Base-by-base conservation (phyloP, 2,113 vertebrate species). In the Nesoenas mayeri region DNA sequence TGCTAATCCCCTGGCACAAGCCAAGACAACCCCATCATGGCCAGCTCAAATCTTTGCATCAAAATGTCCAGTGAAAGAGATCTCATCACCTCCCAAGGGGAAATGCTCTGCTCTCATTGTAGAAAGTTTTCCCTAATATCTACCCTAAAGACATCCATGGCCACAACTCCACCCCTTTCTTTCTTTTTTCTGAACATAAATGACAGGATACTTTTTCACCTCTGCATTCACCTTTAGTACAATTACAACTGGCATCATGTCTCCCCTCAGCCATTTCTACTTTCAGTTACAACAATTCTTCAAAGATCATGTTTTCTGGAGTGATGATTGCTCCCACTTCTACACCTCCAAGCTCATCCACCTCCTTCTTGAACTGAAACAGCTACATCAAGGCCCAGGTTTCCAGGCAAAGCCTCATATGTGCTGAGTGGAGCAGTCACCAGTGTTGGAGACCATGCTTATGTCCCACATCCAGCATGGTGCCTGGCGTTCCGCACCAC, bases 381-480 rank as follows among this genome's bases (percentile, higher is more conserved):
- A 36, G 22, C 22, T 56, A 29, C 36, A 25, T 11, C 36, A 51
- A 53, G 20, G 3, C 18, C 7, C 40, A 17, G 11, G 20, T 24
- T 36, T 56, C 38, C 57, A 62, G 74, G 53, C 5, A 50, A 36
- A 79, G 66, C n/a, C 15, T 32, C 6, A 14, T 15, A 6, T 0
- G 2, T 17, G 36, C 16, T 78, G 12, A 75, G n/a, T 0, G 1
- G 22, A 67, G 32, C 16, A n/a, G 47, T 18, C 16, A 28, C 34
- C 21, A 17, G 28, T 31, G 62, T 11, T 71, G 69, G 22, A 67
- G 42, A 40, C 25, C 64, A n/a, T 1, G 5, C n/a, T 42, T 0
- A 0, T 40, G 13, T n/a, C 44, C 12, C 64, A 26, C 13, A 32
- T 5, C 25, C n/a, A 24, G 38, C 38, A 8, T 0, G 0, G 4